Base-by-base conservation (phyloP, 1,140 invertebrate genomes). In the Macrostomum lignano region DNA sequence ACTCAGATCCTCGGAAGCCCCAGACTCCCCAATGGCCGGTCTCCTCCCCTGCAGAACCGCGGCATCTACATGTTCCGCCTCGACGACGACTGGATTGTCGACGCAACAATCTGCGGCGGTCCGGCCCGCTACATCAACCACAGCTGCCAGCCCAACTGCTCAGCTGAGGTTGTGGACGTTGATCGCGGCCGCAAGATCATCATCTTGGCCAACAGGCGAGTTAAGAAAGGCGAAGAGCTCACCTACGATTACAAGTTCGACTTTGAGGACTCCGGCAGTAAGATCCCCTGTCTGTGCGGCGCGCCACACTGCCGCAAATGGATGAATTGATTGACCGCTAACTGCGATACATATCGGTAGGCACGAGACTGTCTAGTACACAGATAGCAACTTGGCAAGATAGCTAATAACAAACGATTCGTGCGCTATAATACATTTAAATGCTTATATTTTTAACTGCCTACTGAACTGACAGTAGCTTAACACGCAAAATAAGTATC, bases 201-300 rank as follows among this genome's bases (percentile, higher is more conserved):
- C 25, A 93, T 96, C 46, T 91, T 94, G 65, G 77, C 91, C 6
- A 93, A 91, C 53, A 62, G 84, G 40, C 67, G 78, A 51, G 91
- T 98, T 47, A 67, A 70, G 47, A 67, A 79, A 48, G 86, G 84
- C 29, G 91, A 98, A 67, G 91, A 98, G 72, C 60, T 98, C 47
- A 78, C 79, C 17, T 98, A 98, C 53, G 91, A 98, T 60, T 98
- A 98, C 60, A 93, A 94, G 61, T 96, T 98, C 62, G 88, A 96
- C 5, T 66, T 93, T 29, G 88, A 96, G 58, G 88, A 96, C 52
- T 15, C 28, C 19, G 23, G 21, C n/a, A 81, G 93, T 54, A 96
- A 96, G 58, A 94, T 98, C 51, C 79, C 84, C 35, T 98, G 91
- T 56, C 72, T 84, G 53, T 98, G 91, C 65, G 84, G 81, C 36